phyloP scores from a whole-genome alignment of 2,888 invertebrate species.

The Minunthozetes semirufus region DNA sequence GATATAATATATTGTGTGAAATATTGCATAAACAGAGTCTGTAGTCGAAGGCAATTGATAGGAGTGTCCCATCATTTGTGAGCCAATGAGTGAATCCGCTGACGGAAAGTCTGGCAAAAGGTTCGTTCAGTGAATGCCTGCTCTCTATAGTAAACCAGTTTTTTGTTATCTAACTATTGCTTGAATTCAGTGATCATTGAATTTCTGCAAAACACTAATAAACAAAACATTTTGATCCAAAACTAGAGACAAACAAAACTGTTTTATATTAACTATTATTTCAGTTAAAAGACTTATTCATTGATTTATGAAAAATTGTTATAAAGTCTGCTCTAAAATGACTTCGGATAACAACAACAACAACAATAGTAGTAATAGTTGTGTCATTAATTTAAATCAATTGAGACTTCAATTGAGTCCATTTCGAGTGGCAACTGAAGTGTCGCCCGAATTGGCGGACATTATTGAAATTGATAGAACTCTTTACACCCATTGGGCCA shows the following conservation, averaged over 20 bases:
- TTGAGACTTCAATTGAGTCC: conserved; percentile 25
- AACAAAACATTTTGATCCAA: no score
- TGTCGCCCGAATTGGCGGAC: conserved; percentile 43
- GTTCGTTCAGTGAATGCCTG: neutral
- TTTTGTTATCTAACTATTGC: no score
- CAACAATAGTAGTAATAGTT: neutral
- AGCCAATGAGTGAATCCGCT: neutral
- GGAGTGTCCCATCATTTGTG: neutral
- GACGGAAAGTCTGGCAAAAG: neutral
- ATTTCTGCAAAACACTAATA: no score
- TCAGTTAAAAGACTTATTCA: no score
- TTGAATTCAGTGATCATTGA: no score
- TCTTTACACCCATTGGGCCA: conserved; percentile 45
- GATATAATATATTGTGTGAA: no score
- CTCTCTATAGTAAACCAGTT: no score
- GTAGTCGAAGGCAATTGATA: neutral
- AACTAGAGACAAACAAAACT: no score
- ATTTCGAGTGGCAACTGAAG: neutral
- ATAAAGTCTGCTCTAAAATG: no score
- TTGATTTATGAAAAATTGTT: no score
- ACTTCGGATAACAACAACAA: conserved; percentile 3
- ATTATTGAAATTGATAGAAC: conserved; percentile 45
- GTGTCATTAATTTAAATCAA: neutral
- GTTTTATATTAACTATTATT: no score
- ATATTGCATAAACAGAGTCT: neutral